These are phyloP conservation scores for Lordiphosa fenestrarum DNA, from an alignment of 2,888 invertebrate genomes.

Conservation along the genomic window DNA sequence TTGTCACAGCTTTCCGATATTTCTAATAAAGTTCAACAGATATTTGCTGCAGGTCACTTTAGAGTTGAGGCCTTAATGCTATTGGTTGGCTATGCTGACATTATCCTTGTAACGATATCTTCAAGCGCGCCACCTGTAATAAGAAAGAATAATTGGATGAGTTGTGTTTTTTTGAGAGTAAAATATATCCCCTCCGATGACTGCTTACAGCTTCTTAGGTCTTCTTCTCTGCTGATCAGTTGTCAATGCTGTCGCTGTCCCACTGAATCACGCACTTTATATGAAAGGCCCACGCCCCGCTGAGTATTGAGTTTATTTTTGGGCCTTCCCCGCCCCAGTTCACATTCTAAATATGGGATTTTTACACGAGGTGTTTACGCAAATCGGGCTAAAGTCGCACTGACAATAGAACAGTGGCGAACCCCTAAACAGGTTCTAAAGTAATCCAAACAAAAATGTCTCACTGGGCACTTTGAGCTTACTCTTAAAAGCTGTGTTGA, in stretches of 20 bases:
- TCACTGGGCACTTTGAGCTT: constrained; percentile 28
- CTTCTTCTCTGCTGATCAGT: constrained; percentile 27
- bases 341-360: constrained; percentile 28
- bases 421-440: constrained; percentile 31
- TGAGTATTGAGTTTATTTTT: constrained; percentile 41
- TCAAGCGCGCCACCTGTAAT: constrained; percentile 63
- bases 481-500: constrained; percentile 18
- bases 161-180: neutral
- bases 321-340: constrained; percentile 37
- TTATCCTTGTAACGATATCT: constrained; percentile 17
- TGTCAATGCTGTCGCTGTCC: constrained; percentile 43
- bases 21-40: constrained; percentile 46
- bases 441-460: constrained; percentile 12
- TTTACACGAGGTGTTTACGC: constrained; percentile 20
- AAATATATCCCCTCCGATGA: neutral
- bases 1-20: constrained; percentile 61
- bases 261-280: constrained; percentile 61
- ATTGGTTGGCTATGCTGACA: constrained; percentile 26
- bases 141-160: constrained; percentile 13
- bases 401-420: constrained; percentile 9
- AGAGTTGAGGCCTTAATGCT: constrained; percentile 32
- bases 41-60: constrained; percentile 54
- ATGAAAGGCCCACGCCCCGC: constrained; percentile 33
- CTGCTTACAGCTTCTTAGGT: constrained; percentile 39
- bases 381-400: constrained; percentile 26